Conservation (phyloP, 2,797 vertebrate genomes). For the Melanotaenia maccullochi region DNA sequence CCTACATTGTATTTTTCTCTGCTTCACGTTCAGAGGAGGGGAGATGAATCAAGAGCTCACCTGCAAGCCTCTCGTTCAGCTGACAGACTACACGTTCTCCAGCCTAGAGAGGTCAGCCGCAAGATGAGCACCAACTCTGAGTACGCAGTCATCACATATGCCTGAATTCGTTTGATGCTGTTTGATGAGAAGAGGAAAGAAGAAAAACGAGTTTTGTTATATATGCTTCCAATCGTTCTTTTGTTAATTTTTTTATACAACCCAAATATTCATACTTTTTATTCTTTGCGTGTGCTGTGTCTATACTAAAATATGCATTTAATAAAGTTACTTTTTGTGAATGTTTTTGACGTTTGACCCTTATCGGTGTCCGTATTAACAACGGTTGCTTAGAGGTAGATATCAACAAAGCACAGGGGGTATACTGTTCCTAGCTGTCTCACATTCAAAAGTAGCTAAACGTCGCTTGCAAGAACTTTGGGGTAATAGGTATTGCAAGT, state of each 20-base stretch:
- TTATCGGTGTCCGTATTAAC: conserved; percentile 58
- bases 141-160: conserved; percentile 85
- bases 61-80: conserved; percentile 79
- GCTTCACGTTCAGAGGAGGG: conserved; percentile 69
- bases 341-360: conserved; percentile 38
- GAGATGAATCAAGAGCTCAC: conserved; percentile 60
- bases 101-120: conserved; percentile 80
- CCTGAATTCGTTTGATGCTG: conserved; percentile 38
- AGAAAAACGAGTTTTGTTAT: neutral
- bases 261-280: neutral
- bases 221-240: neutral
- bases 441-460: neutral
- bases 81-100: conserved; percentile 81
- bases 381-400: conserved; percentile 76
- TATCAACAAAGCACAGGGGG: conserved; percentile 34
- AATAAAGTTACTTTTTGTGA: conserved; percentile 37
- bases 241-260: neutral
- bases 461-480: conserved; percentile 3
- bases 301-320: neutral
- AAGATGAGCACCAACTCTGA: conserved; percentile 86
- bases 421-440: neutral
- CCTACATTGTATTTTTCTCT: neutral
- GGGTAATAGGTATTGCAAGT: neutral
- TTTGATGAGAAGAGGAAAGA: neutral
- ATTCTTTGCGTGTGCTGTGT: neutral